Conservation (phyloP, 92 coral and sea anemone genomes). For the Porites evermanni region DNA sequence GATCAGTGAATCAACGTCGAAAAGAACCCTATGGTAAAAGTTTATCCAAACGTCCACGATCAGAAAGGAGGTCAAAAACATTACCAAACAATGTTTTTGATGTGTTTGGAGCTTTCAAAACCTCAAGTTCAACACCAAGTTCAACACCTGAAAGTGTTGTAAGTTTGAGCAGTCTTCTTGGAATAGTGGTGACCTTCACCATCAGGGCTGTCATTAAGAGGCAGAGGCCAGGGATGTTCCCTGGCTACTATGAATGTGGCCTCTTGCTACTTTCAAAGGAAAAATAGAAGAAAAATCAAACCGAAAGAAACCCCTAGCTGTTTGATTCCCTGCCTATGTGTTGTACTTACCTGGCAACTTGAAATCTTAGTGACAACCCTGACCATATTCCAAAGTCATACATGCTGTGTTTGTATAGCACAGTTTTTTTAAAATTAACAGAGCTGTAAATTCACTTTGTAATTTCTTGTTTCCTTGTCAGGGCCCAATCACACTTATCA, state of each 20-base stretch:
- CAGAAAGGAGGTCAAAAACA: constrained; percentile 44
- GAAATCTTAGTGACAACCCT: too few species aligned
- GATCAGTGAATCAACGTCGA: neutral
- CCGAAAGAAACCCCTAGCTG: too few species aligned
- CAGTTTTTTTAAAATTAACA: neutral
- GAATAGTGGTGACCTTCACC: neutral
- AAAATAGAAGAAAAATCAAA: too few species aligned
- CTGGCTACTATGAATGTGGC: too few species aligned
- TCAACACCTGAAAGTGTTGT: constrained; percentile 10
- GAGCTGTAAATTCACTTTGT: too few species aligned
- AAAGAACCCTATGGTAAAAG: neutral
- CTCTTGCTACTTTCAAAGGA: too few species aligned
- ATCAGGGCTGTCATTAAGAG: too few species aligned
- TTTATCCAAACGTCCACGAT: constrained; percentile 17
- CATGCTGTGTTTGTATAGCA: too few species aligned
- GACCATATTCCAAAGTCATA: too few species aligned
- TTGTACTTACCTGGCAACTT: too few species aligned
- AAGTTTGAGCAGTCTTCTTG: neutral
- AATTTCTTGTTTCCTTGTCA: constrained; percentile 7
- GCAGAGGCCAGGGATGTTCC: too few species aligned
- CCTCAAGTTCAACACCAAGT: constrained; percentile 6
- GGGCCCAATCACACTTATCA: constrained; percentile 77
- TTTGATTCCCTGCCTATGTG: too few species aligned
- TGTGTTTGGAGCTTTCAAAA: constrained; percentile 6
- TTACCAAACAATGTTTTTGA: constrained; percentile 51